Evolutionary conservation across 2,888 invertebrate genomes (phyloP), one percentile per base, ranked within the genome.

Genomic region (Lycaena phlaeas): DNA sequence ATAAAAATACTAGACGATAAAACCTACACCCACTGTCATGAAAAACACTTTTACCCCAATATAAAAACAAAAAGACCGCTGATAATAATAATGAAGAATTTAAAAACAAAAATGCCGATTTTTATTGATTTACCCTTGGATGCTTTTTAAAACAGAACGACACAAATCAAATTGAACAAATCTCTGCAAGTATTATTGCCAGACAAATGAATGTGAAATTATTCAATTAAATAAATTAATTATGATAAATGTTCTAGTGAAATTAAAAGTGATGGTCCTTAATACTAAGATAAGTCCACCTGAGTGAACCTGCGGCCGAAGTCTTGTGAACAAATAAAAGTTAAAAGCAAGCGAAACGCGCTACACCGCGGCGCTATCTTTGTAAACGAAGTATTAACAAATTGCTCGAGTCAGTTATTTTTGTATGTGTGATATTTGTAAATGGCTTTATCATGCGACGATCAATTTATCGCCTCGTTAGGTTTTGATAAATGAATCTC

Each of bases 391-490:
- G 34, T 34, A 34, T 76, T 30, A 14, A 14, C 12, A 27, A 40
- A 18, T 36, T 27, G 28, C n/a, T 12, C 26, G 29, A 18, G 12
- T 36, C 15, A 22, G n/a, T 41, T 37, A 41, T 41, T 25, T 41
- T 14, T 31, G 29, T 30, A 17, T 11, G 10, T n/a, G 28, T 14
- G 30, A 28, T 31, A 30, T 34, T 34, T 68, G 68, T 74, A 66
- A 72, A 70, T 66, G 62, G 63, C 55, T 63, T 68, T 72, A 75
- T 77, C 73, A 63, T 61, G 64, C 64, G 68, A 40, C 30, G 9
- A 74, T 74, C 74, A 72, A 74, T 76, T 81, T 72, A 76, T 78
- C 68, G 66, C 65, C 68, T 79, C 72, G 70, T 81, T 79, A 78
- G 65, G 54, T 54, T 48, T 62, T 71, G 67, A 78, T 74, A 71